phyloP scores from a whole-genome alignment of 2,888 invertebrate genomes.

The Tipula helvola region DNA sequence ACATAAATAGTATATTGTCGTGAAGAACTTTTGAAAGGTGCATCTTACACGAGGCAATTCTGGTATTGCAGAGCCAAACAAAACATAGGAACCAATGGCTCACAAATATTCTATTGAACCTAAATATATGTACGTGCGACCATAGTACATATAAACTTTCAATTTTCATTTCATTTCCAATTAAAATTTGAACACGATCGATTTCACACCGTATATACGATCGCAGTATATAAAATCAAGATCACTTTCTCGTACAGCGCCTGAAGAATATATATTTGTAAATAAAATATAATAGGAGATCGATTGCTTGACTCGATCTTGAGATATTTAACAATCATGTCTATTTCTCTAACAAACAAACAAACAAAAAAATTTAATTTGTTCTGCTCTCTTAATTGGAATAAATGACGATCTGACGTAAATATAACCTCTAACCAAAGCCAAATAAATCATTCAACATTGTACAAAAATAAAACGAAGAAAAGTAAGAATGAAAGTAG shows the following conservation, averaged over 20 bases:
- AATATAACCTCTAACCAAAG: not conserved
- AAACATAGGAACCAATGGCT: too few relatives aligned
- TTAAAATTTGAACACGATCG: not conserved
- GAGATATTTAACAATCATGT: not conserved
- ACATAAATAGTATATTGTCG: too few relatives aligned
- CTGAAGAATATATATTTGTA: not conserved
- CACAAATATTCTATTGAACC: too few relatives aligned
- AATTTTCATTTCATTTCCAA: not conserved
- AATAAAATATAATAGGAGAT: not conserved
- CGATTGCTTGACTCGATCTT: not conserved
- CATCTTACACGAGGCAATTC: too few relatives aligned
- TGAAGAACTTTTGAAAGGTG: too few relatives aligned
- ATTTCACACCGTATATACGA: not conserved
- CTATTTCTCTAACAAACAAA: not conserved
- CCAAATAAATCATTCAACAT: not conserved
- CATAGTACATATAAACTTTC: not conserved
- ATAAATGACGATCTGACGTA: not conserved
- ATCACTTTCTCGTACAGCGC: not conserved
- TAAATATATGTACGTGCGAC: not conserved
- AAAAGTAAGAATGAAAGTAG: not conserved
- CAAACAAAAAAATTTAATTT: not conserved
- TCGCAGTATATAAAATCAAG: not conserved
- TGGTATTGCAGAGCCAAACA: too few relatives aligned
- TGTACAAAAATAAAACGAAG: not conserved
- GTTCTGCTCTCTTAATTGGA: not conserved